phyloP scores from a whole-genome alignment of 2,797 vertebrate genomes.

The Betta splendens region DNA sequence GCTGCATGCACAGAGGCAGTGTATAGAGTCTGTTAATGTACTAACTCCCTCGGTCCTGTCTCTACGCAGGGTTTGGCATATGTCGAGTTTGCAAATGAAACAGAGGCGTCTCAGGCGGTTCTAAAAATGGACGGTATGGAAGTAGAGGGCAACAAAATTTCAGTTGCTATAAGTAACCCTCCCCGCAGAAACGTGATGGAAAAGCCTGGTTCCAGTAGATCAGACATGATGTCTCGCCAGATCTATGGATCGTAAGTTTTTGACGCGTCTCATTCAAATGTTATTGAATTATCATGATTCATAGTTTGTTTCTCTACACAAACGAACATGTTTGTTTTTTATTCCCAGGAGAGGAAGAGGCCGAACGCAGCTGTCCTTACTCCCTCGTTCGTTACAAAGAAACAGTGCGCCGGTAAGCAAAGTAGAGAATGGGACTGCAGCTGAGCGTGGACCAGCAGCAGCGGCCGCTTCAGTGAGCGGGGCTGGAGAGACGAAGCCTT shows the following conservation, averaged over 20 bases:
- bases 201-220: constrained; percentile 66
- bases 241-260: constrained; percentile 89
- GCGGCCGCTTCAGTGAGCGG: constrained; percentile 49
- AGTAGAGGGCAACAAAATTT: constrained; percentile 85
- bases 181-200: constrained; percentile 83
- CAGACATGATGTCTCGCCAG: constrained; percentile 77
- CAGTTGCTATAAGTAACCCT: constrained; percentile 96
- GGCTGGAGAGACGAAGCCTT: constrained; percentile 75
- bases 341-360: constrained; percentile 89
- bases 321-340: neutral
- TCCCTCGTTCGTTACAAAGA: constrained; percentile 91
- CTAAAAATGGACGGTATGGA: constrained; percentile 91
- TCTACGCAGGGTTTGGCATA: constrained; percentile 92
- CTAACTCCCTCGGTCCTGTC: constrained; percentile 1
- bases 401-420: constrained; percentile 73
- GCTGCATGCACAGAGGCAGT: neutral
- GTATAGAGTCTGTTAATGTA: neutral
- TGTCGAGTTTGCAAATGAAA: constrained; percentile 90
- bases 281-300: neutral
- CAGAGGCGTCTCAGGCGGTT: constrained; percentile 92
- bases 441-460: constrained; percentile 51
- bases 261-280: neutral
- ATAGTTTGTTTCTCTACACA: neutral
- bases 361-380: constrained; percentile 91
- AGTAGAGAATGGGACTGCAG: constrained; percentile 87